phyloP scores from a whole-genome alignment of 2,888 invertebrate genomes.

The Xanthia togata region DNA sequence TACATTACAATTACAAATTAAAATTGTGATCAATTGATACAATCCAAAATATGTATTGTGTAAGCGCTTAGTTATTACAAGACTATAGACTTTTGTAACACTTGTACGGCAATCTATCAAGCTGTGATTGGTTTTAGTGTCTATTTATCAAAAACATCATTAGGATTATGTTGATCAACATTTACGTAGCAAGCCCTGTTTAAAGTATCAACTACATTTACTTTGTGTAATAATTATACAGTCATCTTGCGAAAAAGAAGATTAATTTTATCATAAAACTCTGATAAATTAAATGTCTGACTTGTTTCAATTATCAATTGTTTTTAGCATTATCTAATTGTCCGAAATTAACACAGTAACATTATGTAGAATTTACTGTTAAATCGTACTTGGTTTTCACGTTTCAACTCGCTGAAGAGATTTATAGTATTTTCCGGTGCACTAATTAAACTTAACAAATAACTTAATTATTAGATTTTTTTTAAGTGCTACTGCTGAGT shows the following conservation, averaged over 20 bases:
- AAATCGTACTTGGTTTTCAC: neutral
- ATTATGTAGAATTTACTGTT: neutral
- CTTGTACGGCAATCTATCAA: conserved; percentile 80
- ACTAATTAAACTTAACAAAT: conserved; percentile 1
- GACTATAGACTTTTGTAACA: conserved; percentile 82
- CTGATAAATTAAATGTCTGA: neutral
- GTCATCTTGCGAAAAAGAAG: conserved; percentile 22
- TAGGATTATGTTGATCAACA: conserved; percentile 67
- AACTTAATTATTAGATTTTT: neutral
- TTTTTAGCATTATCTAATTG: neutral
- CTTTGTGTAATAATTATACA: conserved; percentile 43
- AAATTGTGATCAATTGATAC: conserved; percentile 84
- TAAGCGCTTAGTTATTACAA: conserved; percentile 82
- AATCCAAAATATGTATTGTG: conserved; percentile 86
- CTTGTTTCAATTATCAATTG: conserved; percentile 21
- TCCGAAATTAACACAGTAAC: conserved; percentile 1
- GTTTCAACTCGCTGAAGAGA: neutral
- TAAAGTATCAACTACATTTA: conserved; percentile 12
- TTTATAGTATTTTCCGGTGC: neutral
- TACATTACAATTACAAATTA: conserved; percentile 80
- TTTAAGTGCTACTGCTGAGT: neutral
- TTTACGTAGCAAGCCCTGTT: conserved; percentile 45
- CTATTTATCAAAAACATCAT: conserved; percentile 84
- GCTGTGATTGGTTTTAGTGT: conserved; percentile 76
- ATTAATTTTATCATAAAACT: conserved; percentile 17